phyloP scores from a whole-genome alignment of 2,113 vertebrate genomes.

The Callithrix jacchus region DNA sequence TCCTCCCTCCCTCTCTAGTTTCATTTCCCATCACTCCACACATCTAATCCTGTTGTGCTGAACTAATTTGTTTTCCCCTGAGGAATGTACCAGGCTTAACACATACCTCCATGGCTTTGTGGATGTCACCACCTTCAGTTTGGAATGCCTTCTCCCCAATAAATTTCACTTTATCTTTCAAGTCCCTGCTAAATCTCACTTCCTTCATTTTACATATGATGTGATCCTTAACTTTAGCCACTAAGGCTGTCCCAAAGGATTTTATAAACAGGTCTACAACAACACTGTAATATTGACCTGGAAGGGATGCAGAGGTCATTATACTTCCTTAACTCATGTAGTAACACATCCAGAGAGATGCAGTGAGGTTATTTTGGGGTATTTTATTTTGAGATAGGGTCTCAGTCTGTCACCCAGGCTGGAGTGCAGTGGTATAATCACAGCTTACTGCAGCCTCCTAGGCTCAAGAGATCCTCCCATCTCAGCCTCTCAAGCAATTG shows the following conservation, averaged over 20 bases:
- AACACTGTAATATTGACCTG: not conserved
- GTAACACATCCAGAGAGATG: not conserved
- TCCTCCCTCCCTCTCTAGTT: not conserved
- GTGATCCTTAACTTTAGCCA: not conserved
- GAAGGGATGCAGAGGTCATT: not conserved
- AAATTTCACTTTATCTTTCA: not conserved
- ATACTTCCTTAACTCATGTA: not conserved
- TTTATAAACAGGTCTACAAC: not conserved
- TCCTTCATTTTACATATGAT: not conserved
- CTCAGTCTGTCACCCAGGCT: no score
- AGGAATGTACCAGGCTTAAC: not conserved
- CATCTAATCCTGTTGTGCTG: not conserved
- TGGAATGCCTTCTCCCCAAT: not conserved
- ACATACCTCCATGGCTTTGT: not conserved
- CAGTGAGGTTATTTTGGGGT: not conserved
- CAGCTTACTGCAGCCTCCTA: no score
- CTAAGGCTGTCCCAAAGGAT: not conserved
- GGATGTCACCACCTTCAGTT: not conserved
- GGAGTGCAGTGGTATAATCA: no score
- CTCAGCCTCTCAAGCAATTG: no score
- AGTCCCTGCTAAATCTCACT: not conserved
- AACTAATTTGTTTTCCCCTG: not conserved
- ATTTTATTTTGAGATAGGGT: no score
- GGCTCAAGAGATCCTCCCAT: no score
- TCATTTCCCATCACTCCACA: not conserved